phyloP scores from a whole-genome alignment of 2,113 vertebrate species.

The Riparia riparia region DNA sequence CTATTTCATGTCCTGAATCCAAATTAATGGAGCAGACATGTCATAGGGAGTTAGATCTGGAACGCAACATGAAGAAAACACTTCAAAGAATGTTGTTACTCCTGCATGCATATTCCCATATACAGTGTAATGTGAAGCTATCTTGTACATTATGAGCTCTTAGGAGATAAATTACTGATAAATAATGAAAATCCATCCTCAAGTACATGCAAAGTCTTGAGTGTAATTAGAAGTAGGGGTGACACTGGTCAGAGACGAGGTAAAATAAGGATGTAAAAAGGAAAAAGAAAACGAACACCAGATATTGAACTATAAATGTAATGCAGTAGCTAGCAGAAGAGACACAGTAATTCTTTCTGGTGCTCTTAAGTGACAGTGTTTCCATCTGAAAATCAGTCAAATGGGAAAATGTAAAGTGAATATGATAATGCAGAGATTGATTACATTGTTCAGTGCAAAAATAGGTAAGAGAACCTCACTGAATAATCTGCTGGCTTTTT shows the following conservation, averaged over 20 bases:
- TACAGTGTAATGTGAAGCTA: neutral
- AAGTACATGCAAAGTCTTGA: neutral
- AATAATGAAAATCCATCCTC: neutral
- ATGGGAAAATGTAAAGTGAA: slow-evolving; percentile 24
- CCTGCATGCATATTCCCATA: neutral
- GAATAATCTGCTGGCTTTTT: neutral
- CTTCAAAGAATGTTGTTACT: neutral
- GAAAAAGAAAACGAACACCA: neutral
- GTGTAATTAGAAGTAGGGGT: neutral
- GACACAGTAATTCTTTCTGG: neutral
- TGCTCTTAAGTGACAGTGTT: slow-evolving; percentile 23
- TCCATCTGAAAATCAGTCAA: slow-evolving; percentile 27
- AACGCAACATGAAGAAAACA: neutral
- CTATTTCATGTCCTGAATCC: neutral
- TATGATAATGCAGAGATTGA: slow-evolving; percentile 37
- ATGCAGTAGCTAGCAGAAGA: neutral
- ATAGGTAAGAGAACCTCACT: neutral
- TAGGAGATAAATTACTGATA: neutral
- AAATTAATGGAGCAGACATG: neutral
- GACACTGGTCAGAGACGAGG: neutral
- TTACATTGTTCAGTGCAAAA: slow-evolving; percentile 10
- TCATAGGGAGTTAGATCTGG: neutral
- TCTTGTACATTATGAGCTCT: neutral
- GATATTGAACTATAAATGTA: slow-evolving; percentile 6
- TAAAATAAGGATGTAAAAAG: neutral